Evolutionary conservation across 2,113 vertebrate genomes (phyloP).

Genomic region (Thomomys bottae): DNA sequence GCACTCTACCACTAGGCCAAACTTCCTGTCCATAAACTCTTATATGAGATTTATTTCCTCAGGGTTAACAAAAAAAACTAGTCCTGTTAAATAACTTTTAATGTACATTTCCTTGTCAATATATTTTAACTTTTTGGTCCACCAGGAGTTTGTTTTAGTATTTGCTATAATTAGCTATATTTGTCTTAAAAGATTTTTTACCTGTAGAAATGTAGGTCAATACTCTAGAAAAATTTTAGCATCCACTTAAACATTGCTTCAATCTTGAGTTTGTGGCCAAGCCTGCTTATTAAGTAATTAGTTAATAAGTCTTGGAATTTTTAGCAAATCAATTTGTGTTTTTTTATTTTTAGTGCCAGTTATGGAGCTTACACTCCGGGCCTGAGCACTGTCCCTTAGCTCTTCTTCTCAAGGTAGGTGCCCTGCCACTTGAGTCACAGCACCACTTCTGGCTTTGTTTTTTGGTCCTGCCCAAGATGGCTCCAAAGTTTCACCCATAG

Average conservation of each 20-base stretch:
- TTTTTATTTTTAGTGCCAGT: too few relatives aligned
- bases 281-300: constrained; percentile 32
- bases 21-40: too few relatives aligned
- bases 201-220: neutral
- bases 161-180: constrained; percentile 10
- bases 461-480: too few relatives aligned
- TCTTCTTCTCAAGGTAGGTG: too few relatives aligned
- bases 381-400: too few relatives aligned
- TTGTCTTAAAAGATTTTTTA: neutral
- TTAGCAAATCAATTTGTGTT: too few relatives aligned
- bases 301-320: constrained; percentile 29
- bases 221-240: neutral
- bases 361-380: too few relatives aligned
- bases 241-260: neutral
- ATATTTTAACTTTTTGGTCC: constrained; percentile 9
- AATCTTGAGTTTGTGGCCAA: neutral
- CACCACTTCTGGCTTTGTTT: too few relatives aligned
- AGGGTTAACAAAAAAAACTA: constrained; percentile 6
- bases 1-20: too few relatives aligned
- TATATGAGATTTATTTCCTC: constrained; percentile 26
- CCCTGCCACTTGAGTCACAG: too few relatives aligned
- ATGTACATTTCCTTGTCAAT: constrained; percentile 25
- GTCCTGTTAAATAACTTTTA: constrained; percentile 5
- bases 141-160: constrained; percentile 29
- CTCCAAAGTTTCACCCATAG: too few relatives aligned